A percentile compares a stretch with the other conserved stretches of the same genome.
Evolutionary conservation across 2,888 invertebrate species (phyloP).

Genomic region (Heliconius sara): DNA sequence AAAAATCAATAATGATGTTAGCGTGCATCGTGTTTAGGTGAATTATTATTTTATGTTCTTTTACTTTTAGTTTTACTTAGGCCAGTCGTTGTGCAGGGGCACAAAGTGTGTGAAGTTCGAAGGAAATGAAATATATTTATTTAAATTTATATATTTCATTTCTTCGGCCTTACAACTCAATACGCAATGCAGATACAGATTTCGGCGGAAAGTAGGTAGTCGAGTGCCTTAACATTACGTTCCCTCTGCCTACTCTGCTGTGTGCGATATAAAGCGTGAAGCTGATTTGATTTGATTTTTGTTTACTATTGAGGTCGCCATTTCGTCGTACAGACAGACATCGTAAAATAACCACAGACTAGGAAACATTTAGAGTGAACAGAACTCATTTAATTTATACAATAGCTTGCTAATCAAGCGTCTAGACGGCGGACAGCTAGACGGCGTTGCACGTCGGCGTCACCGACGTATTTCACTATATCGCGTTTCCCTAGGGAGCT

Average conservation of each 20-base stretch:
- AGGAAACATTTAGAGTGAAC: constrained; percentile 37
- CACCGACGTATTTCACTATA: constrained; percentile 12
- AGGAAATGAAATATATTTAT: no score
- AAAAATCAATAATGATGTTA: no score
- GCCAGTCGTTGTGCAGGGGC: no score
- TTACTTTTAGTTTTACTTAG: no score
- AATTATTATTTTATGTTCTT: no score
- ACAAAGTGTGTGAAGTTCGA: no score
- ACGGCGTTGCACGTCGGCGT: constrained; percentile 22
- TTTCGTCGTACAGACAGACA: constrained; percentile 1
- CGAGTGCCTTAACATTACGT: not conserved
- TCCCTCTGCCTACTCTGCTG: not conserved
- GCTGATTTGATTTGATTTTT: not conserved
- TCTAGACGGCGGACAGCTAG: constrained; percentile 36
- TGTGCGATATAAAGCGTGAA: not conserved
- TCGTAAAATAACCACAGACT: constrained; percentile 19
- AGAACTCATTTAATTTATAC: constrained; percentile 39
- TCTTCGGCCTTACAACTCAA: no score
- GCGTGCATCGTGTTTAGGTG: no score
- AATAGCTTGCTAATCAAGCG: constrained; percentile 36
- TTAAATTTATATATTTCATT: no score
- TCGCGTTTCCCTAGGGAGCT: constrained; percentile 11
- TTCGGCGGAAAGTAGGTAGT: not conserved
- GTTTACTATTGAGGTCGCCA: not conserved
- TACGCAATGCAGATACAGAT: not conserved